phyloP scores from a whole-genome alignment of 2,888 invertebrate species.

The Amiota mariae region DNA sequence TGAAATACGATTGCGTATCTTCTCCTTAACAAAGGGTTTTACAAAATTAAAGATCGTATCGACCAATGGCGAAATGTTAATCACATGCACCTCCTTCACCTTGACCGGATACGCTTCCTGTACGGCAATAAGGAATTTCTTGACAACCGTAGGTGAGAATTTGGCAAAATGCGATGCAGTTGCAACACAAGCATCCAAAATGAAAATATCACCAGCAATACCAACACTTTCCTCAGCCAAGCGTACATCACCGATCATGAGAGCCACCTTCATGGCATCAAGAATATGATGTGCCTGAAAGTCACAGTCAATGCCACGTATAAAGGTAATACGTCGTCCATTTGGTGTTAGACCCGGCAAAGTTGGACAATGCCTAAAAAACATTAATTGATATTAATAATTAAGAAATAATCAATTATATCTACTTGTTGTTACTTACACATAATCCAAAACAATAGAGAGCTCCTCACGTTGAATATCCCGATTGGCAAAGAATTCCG shows the following conservation, averaged over 20 bases:
- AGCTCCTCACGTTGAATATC: slow-evolving; percentile 83
- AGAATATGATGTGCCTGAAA: slow-evolving; percentile 81
- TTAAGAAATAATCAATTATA: background rate
- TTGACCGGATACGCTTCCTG: slow-evolving; percentile 93
- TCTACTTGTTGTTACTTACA: slow-evolving; percentile 76
- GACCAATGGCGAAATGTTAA: slow-evolving; percentile 87
- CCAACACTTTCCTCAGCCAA: slow-evolving; percentile 84
- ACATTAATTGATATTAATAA: background rate
- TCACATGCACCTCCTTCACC: slow-evolving; percentile 88
- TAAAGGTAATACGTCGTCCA: slow-evolving; percentile 83
- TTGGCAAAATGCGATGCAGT: slow-evolving; percentile 88
- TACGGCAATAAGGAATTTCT: slow-evolving; percentile 89
- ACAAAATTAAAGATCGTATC: slow-evolving; percentile 90
- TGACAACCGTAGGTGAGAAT: slow-evolving; percentile 86
- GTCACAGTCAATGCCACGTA: slow-evolving; percentile 83
- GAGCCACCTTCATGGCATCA: slow-evolving; percentile 85
- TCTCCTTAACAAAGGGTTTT: slow-evolving; percentile 90
- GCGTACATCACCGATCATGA: slow-evolving; percentile 90
- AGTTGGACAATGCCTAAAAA: slow-evolving; percentile 82
- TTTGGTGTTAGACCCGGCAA: slow-evolving; percentile 87
- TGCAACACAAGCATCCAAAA: slow-evolving; percentile 85
- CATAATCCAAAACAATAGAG: slow-evolving; percentile 79
- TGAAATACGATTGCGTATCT: slow-evolving; percentile 87
- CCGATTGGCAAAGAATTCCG: slow-evolving; percentile 86
- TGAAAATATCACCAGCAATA: slow-evolving; percentile 88